phyloP scores from a whole-genome alignment of 2,113 vertebrate species.

The Puma concolor region DNA sequence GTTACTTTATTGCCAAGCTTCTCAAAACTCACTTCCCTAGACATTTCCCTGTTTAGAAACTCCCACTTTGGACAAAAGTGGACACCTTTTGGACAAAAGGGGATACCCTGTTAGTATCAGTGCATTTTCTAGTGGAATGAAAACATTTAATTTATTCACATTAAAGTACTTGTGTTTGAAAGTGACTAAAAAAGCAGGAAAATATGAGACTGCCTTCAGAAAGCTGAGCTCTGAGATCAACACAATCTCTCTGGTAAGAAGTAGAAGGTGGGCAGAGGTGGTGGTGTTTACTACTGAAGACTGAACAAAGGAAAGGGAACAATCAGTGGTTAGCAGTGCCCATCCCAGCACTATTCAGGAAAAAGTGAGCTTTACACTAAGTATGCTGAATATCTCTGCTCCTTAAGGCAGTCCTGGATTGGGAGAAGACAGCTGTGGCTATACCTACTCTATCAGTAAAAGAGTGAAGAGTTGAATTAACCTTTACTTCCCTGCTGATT shows the following conservation, averaged over 20 bases:
- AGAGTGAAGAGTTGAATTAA: background rate
- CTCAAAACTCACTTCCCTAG: background rate
- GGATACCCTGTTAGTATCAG: background rate
- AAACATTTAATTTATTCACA: background rate
- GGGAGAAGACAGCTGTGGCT: background rate
- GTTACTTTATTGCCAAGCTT: background rate
- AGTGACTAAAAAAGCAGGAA: background rate
- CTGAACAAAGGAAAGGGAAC: background rate
- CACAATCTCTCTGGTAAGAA: background rate
- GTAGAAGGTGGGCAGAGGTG: background rate
- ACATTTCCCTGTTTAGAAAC: background rate
- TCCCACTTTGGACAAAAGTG: background rate
- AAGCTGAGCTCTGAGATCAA: background rate
- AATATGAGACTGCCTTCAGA: background rate
- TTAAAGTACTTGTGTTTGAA: background rate
- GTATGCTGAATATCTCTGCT: background rate
- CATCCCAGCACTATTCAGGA: background rate
- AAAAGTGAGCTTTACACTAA: background rate
- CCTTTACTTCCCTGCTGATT: background rate
- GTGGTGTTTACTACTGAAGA: background rate
- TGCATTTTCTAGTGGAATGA: background rate
- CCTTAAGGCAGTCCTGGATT: background rate
- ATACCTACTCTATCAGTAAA: background rate
- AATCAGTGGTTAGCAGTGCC: background rate
- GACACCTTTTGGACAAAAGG: background rate